phyloP scores from a whole-genome alignment of 2,797 vertebrate genomes.

The Myotis findleyi region DNA sequence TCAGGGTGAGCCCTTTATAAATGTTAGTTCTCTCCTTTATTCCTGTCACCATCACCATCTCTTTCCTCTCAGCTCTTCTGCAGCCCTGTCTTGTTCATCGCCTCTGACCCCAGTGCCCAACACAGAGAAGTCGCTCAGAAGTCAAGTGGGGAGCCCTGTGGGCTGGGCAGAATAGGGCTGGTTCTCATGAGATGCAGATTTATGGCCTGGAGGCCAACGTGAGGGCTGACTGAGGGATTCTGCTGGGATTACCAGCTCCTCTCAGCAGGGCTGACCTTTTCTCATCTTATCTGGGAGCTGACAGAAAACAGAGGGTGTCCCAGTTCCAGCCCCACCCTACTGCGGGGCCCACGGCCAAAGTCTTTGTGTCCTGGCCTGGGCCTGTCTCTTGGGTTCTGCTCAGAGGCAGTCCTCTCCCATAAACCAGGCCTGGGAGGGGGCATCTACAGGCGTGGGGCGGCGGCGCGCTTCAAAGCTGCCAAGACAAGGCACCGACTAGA shows the following conservation, averaged over 20 bases:
- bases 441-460: not conserved
- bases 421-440: not conserved
- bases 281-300: constrained; percentile 74
- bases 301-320: constrained; percentile 74
- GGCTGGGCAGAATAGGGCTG: not conserved
- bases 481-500: not conserved
- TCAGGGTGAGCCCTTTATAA: not conserved
- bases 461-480: not conserved
- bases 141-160: not conserved
- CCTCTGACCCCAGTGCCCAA: not conserved
- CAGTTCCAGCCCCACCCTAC: not conserved
- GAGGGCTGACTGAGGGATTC: constrained; percentile 30
- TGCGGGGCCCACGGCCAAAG: not conserved
- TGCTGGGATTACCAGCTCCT: constrained; percentile 52
- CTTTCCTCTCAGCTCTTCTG: not conserved
- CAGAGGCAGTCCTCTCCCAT: not conserved
- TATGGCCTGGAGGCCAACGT: not conserved
- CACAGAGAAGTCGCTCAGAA: not conserved
- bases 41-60: not conserved
- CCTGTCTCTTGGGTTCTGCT: not conserved
- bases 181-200: constrained; percentile 35
- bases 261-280: constrained; percentile 20
- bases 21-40: not conserved
- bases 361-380: not conserved
- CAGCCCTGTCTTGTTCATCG: not conserved